phyloP scores from a whole-genome alignment of 2,113 vertebrate genomes.

The Lycaon pictus region DNA sequence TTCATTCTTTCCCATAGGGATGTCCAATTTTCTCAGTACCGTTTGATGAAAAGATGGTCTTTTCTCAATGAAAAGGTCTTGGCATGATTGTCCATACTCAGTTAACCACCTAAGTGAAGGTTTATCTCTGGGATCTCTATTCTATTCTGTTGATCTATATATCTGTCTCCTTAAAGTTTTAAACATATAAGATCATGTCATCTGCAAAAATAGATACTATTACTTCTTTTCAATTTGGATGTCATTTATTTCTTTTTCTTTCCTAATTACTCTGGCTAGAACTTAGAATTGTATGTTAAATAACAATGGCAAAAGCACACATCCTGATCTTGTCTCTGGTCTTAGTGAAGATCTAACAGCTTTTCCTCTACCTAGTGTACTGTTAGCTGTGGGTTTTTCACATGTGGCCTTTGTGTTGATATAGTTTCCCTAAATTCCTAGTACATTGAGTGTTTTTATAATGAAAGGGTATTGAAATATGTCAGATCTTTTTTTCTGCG shows the following conservation, averaged over 20 bases:
- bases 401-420: not conserved
- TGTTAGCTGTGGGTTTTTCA: not conserved
- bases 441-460: not conserved
- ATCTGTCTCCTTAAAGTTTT: not conserved
- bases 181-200: not conserved
- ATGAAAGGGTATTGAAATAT: not conserved
- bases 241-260: not conserved
- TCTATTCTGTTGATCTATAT: not conserved
- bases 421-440: not conserved
- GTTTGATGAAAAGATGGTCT: not conserved
- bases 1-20: not conserved
- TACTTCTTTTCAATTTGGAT: slow-evolving; percentile 19
- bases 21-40: not conserved
- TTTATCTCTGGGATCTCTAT: slow-evolving; percentile 3
- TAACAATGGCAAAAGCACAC: not conserved
- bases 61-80: not conserved
- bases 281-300: not conserved
- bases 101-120: not conserved
- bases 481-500: not conserved
- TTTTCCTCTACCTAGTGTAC: not conserved
- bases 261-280: not conserved
- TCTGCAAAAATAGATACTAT: not conserved
- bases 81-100: not conserved
- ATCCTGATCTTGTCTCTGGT: not conserved
- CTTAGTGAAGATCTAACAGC: not conserved